Evolutionary conservation across 2,888 invertebrate species (phyloP).

Genomic region (Drosophila suboccidentalis): DNA sequence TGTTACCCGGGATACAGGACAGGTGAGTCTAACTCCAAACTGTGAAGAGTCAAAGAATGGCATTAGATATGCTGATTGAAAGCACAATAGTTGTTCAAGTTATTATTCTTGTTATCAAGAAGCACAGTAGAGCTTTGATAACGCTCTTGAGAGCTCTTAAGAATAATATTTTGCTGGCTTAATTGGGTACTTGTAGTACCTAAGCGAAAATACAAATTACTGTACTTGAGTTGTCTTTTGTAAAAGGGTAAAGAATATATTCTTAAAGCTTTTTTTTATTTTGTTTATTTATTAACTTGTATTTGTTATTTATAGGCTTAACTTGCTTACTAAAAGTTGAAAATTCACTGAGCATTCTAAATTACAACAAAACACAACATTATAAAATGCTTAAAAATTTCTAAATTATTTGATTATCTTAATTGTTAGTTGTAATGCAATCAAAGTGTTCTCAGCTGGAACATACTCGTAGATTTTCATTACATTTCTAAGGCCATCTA

Average conservation of each 20-base stretch:
- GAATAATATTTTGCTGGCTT: conserved; percentile 4
- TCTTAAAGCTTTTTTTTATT: neutral
- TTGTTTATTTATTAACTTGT: neutral
- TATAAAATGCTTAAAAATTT: too few species aligned
- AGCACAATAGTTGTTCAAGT: conserved; percentile 1
- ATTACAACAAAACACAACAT: neutral
- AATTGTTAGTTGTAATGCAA: neutral
- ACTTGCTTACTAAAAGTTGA: neutral
- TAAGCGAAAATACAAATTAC: neutral
- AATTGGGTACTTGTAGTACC: neutral
- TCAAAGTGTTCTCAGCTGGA: neutral
- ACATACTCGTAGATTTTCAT: neutral
- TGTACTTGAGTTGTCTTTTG: neutral
- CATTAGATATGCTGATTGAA: conserved; percentile 3
- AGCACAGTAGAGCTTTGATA: neutral
- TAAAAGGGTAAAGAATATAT: too few species aligned
- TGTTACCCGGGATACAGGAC: conserved; percentile 36
- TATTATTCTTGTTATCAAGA: neutral
- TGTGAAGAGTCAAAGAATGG: neutral
- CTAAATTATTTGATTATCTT: too few species aligned
- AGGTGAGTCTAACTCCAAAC: conserved; percentile 34
- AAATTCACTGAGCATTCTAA: neutral
- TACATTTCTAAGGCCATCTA: neutral
- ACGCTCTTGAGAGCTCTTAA: neutral
- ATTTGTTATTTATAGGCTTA: neutral